A percentile compares a stretch with the other conserved stretches of the same genome.
Conservation (phyloP, 1,140 invertebrate species). For the Bombus pyrosoma region DNA sequence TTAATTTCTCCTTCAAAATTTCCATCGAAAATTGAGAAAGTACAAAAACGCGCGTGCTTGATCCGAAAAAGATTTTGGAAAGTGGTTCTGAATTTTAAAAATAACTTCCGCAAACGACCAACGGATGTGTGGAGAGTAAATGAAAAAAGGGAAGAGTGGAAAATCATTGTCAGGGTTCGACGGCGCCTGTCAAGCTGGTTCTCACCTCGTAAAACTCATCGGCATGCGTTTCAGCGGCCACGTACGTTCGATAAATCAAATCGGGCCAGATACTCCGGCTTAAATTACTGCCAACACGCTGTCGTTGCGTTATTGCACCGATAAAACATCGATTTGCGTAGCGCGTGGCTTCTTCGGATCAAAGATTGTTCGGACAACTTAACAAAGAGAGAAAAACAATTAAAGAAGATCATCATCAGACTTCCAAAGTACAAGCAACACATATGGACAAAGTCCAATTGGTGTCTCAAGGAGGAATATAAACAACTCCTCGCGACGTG, state of each 20-base stretch:
- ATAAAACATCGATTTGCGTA: constrained; percentile 32
- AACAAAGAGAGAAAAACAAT: not conserved
- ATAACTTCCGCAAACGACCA: not conserved
- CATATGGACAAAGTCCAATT: not conserved
- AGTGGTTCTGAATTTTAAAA: not conserved
- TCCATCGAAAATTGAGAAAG: not conserved
- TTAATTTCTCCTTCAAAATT: not conserved
- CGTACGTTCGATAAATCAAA: constrained; percentile 50
- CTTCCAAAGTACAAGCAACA: not conserved
- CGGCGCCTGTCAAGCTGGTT: constrained; percentile 31
- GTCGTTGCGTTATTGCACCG: constrained; percentile 8
- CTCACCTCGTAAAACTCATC: constrained; percentile 37
- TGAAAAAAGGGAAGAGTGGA: not conserved
- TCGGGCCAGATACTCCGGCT: constrained; percentile 23
- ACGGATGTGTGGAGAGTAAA: no score
- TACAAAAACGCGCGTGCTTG: no score
- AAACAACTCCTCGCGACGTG: not conserved
- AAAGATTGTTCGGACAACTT: not conserved
- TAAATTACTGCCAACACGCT: constrained; percentile 40
- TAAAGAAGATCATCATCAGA: not conserved
- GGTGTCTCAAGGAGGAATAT: not conserved
- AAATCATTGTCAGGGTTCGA: not conserved
- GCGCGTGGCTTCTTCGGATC: not conserved
- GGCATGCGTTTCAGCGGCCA: not conserved
- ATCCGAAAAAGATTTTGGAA: no score